phyloP scores from a whole-genome alignment of 2,888 invertebrate species.

The Morpho helenor region DNA sequence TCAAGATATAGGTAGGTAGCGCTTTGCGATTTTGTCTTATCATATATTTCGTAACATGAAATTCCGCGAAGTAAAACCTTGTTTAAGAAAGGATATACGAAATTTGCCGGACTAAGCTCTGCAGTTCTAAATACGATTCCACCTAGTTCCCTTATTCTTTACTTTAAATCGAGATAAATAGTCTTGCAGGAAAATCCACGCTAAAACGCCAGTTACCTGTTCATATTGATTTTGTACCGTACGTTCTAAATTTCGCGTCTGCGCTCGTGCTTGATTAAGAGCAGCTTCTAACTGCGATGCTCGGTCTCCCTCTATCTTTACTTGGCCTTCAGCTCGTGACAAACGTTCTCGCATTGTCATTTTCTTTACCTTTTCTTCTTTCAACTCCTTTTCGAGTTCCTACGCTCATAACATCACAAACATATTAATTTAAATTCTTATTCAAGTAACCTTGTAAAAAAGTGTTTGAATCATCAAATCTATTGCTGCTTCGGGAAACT shows the following conservation, averaged over 20 bases:
- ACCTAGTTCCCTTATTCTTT: no score
- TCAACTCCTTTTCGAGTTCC: conserved; percentile 62
- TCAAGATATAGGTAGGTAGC: no score
- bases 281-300: conserved; percentile 47
- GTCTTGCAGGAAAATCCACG: no score
- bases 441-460: background rate
- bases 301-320: conserved; percentile 47
- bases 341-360: conserved; percentile 44
- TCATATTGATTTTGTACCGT: conserved; percentile 51
- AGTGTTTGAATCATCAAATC: no score
- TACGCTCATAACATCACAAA: conserved; percentile 22
- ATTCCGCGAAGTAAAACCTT: no score
- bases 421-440: background rate
- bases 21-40: no score
- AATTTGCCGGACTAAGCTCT: no score
- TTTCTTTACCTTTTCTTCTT: conserved; percentile 53
- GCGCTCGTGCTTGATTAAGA: conserved; percentile 45
- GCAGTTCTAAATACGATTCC: no score
- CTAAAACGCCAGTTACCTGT: conserved; percentile 39
- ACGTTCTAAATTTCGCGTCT: conserved; percentile 45
- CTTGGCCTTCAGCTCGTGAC: conserved; percentile 47
- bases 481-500: no score
- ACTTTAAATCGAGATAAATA: no score
- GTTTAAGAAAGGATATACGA: no score
- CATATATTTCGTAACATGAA: no score